Conservation (phyloP, 2,888 invertebrate genomes). For the Protodeltote pygarga region DNA sequence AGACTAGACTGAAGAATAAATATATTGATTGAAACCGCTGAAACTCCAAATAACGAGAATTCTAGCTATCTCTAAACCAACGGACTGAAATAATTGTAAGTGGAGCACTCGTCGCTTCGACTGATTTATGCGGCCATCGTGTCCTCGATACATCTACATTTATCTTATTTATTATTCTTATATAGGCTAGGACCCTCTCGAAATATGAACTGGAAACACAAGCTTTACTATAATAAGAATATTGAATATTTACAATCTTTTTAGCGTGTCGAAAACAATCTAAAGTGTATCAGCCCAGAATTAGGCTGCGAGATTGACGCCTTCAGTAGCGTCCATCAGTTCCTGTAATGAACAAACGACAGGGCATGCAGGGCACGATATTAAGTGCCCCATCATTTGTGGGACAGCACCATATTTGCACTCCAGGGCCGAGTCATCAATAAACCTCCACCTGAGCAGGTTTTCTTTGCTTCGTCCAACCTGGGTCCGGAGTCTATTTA, state of each 20-base stretch:
- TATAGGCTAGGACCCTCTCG: constrained; percentile 31
- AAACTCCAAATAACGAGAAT: constrained; percentile 12
- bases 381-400: no score
- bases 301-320: no score
- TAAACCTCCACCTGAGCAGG: no score
- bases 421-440: no score
- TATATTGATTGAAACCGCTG: neutral
- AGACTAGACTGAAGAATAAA: neutral
- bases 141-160: constrained; percentile 40
- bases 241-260: constrained; percentile 33
- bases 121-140: constrained; percentile 42
- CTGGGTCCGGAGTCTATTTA: no score
- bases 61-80: constrained; percentile 5
- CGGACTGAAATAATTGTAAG: constrained; percentile 35
- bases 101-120: constrained; percentile 43
- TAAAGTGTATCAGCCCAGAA: no score
- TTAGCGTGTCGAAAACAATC: no score
- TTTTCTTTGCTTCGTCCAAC: no score
- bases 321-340: no score
- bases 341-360: no score
- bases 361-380: no score
- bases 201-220: constrained; percentile 19
- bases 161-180: constrained; percentile 49
- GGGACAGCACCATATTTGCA: no score
- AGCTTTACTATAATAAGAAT: constrained; percentile 21